These are phyloP conservation scores for Patella ulyssiponensis DNA, from an alignment of 2,888 invertebrate genomes.

Conservation along the genomic window DNA sequence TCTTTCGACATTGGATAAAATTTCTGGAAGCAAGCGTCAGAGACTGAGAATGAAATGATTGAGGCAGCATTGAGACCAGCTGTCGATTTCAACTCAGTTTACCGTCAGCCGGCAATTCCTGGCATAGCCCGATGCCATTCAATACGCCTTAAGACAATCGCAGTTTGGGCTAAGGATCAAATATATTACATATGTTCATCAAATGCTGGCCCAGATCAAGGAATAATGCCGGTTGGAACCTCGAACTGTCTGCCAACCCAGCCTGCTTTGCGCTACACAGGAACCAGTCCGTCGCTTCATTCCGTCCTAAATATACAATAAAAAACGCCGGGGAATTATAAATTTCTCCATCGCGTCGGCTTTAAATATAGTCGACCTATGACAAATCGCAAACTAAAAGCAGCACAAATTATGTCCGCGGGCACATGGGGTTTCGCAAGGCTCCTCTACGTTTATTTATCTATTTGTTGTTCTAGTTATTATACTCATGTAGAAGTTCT, in stretches of 20 bases:
- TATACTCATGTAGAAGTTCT: slow-evolving; percentile 21
- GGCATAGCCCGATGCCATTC: slow-evolving; percentile 20
- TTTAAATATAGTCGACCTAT: slow-evolving; percentile 9
- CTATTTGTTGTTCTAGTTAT: slow-evolving; percentile 23
- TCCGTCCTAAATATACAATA: background rate
- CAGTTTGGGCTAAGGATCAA: slow-evolving; percentile 24
- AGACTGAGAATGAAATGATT: slow-evolving; percentile 9
- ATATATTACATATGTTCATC: slow-evolving; percentile 28
- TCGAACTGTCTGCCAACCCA: background rate
- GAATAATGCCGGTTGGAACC: background rate
- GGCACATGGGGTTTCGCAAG: background rate
- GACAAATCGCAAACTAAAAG: slow-evolving; percentile 1
- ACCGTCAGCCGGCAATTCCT: slow-evolving; percentile 16
- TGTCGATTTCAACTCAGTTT: background rate
- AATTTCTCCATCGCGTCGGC: background rate
- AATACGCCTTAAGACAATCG: slow-evolving; percentile 23
- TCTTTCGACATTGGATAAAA: slow-evolving; percentile 7
- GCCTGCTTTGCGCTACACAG: background rate
- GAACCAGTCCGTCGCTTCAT: background rate
- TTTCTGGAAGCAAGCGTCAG: slow-evolving; percentile 12
- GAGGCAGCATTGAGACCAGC: slow-evolving; percentile 12
- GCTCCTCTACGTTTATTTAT: slow-evolving; percentile 11
- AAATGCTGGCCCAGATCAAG: slow-evolving; percentile 22
- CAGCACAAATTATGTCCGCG: slow-evolving; percentile 11
- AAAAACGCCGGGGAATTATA: background rate